Base-by-base conservation (phyloP, 2,797 vertebrate genomes). In the Somateria mollissima region DNA sequence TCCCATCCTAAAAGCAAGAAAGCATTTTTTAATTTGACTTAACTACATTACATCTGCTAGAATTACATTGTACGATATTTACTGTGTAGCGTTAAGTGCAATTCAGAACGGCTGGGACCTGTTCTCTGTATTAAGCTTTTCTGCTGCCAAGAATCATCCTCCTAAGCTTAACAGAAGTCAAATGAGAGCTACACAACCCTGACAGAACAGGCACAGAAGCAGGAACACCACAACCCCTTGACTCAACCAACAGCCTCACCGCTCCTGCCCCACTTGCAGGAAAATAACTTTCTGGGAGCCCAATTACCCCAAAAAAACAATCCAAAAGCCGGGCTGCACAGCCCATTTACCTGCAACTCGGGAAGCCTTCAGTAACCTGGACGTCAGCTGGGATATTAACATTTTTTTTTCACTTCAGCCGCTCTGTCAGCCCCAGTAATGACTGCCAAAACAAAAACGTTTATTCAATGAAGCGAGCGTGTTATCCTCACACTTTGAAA, bases 341-440 rank as follows among this genome's bases (percentile, higher is more conserved):
- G 6, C 1, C 21, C 20, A 6, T 87, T 94, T 94, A 98, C 98
- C 98, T 98, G 98, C 89, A 65, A 91, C 41, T 37, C 93, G 92
- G 4, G 92, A 93, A 7, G 95, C 95, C 90, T 78, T 95, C 61
- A 79, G 43, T 8, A 98, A 75, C 13, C 34, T 96, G 21, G 96
- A 93, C 4, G 97, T 82, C 94, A 98, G 90, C 41, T 93, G 96
- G 13, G 82, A 34, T 67, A 98, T 67, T 37, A 98, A 94, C 98
- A 98, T 98, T 21, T 72, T 79, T 58, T 15, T 21, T 45, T 34
- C 43, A 28, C 6, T 87, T 34, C 24, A 32, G 34, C 70, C 73
- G 39, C 21, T 43, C 36, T 36, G 45, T 1, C 37, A 74, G 69
- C 90, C 51, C 74, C 90, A 39, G 56, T 6, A 61, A 34, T 0